A percentile compares a stretch with the other conserved stretches of the same genome.
These are phyloP conservation scores for Drosophila kuntzei DNA, from an alignment of 2,888 invertebrate genomes.

Conservation along the genomic window DNA sequence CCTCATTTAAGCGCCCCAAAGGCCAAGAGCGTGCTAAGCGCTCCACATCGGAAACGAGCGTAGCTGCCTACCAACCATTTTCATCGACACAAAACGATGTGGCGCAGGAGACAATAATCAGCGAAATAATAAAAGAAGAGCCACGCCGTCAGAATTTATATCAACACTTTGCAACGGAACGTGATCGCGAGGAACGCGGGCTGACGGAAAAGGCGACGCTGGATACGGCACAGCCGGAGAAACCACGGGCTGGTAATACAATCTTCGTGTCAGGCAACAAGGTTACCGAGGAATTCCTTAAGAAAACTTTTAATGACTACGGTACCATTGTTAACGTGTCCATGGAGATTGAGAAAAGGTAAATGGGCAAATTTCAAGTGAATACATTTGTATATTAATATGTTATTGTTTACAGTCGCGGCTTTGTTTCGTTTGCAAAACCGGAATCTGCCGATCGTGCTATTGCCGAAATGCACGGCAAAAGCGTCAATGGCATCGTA, in stretches of 20 bases:
- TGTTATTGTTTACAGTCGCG: constrained; percentile 88
- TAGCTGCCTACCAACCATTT: constrained; percentile 96
- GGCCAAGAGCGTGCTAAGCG: constrained; percentile 91
- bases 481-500: constrained; percentile 90
- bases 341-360: constrained; percentile 94
- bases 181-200: constrained; percentile 88
- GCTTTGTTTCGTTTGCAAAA: constrained; percentile 96
- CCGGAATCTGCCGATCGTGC: constrained; percentile 94
- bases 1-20: constrained; percentile 95
- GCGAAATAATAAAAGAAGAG: constrained; percentile 89
- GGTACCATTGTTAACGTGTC: constrained; percentile 92
- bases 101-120: constrained; percentile 89
- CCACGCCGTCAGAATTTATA: constrained; percentile 88
- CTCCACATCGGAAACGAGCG: constrained; percentile 88
- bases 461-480: constrained; percentile 92
- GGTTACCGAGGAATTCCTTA: constrained; percentile 92
- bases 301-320: constrained; percentile 90
- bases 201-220: constrained; percentile 86
- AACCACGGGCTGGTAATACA: constrained; percentile 91
- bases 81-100: constrained; percentile 93
- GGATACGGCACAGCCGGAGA: constrained; percentile 86
- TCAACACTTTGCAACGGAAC: constrained; percentile 90
- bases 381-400: constrained; percentile 55
- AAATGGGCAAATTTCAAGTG: neutral
- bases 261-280: constrained; percentile 93